These are phyloP conservation scores for Halichondria panicea DNA, from an alignment of 37 sponge, comb jelly and placozoan species.

Conservation along the genomic window DNA sequence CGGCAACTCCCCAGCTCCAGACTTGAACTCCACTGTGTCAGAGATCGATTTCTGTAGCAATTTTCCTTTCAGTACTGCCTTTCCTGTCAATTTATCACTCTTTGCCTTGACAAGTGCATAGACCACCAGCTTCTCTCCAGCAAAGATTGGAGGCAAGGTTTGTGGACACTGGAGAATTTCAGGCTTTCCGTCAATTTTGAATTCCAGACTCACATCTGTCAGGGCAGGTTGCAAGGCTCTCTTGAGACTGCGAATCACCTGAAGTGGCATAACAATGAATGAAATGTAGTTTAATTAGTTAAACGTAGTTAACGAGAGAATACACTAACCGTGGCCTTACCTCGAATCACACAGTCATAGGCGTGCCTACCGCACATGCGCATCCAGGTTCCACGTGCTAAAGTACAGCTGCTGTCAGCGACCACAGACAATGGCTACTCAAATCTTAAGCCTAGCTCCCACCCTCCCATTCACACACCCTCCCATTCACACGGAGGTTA, in stretches of 20 bases:
- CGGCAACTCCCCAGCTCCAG: neutral
- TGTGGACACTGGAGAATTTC: constrained; percentile 34
- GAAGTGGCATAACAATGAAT: neutral
- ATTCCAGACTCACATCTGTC: constrained; percentile 47
- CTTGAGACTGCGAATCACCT: constrained; percentile 76
- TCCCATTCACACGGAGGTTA: no score
- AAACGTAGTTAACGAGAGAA: no score
- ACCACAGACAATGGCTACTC: no score
- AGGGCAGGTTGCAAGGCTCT: constrained; percentile 67
- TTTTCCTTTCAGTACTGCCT: constrained; percentile 45
- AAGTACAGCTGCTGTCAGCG: no score
- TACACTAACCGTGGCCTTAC: no score
- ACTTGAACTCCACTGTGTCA: constrained; percentile 27
- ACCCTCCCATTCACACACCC: no score
- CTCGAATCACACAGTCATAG: no score
- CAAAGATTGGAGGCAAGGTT: constrained; percentile 53
- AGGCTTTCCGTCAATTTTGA: constrained; percentile 27
- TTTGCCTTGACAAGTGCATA: constrained; percentile 53
- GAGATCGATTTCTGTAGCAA: constrained; percentile 24
- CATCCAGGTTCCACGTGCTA: no score
- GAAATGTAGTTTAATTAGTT: no score
- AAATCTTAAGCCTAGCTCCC: no score
- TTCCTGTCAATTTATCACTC: constrained; percentile 10
- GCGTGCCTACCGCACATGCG: no score
- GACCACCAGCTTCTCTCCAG: constrained; percentile 61